Evolutionary conservation across 2,888 invertebrate genomes (phyloP), one percentile per base, ranked within the genome.

Genomic region (Machimus rusticus): DNA sequence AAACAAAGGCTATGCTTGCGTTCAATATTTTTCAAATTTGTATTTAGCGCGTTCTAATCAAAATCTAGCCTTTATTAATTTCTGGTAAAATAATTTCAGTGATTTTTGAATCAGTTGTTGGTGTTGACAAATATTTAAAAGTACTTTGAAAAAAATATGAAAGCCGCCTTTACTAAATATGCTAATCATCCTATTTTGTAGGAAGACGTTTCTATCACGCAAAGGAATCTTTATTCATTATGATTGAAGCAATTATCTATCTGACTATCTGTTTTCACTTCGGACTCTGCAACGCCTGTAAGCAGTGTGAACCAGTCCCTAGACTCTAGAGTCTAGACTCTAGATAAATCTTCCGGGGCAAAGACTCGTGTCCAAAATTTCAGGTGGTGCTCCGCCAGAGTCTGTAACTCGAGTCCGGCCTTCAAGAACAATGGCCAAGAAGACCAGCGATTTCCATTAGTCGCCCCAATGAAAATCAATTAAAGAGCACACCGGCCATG

Each of bases 401-500:
- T 6, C 23, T 66, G 66, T 66, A 66, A 16, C 19, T 66, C 19
- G 0, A 23, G 28, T 66, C 28, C 4, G 5, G 23, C 28, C 14
- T 16, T 5, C 16, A 43, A 43, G 79, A 51, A 51, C 46, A 39
- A 79, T 51, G 51, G 31, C 79, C 14, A 34, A 51, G 5, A 34
- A 51, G 51, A 28, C 46, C n/a, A 79, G 43, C 79, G 51, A 55
- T 51, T 79, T 79, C 51, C 16, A 79, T 79, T 79, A 76, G 39
- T 37, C 34, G 14, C 34, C 76, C 55, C 39, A 82, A 34, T 19
- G 82, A 34, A 82, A 82, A 82, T 82, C 82, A 82, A 66, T 82
- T 82, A 82, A 82, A 51, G 51, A 14, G 51, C 23, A 55, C 57
- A 57, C 37, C 57, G 66, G 82, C 66, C 66, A 82, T 82, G 57